These are phyloP conservation scores for Formica aserva DNA, from an alignment of 2,888 invertebrate species.

Conservation along the genomic window DNA sequence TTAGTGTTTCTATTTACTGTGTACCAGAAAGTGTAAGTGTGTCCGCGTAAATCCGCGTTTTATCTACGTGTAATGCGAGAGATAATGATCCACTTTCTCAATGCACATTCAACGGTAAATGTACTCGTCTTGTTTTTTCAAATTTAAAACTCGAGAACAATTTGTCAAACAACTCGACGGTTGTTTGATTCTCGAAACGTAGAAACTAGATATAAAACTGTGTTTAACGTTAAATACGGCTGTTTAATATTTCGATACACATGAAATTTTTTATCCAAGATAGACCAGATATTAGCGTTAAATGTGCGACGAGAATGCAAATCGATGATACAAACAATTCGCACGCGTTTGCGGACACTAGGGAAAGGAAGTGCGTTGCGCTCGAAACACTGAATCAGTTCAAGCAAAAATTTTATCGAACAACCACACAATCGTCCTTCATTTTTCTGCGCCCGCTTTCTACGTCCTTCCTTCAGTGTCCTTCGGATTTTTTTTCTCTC, in stretches of 20 bases:
- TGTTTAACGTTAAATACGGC: background rate
- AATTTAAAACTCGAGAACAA: background rate
- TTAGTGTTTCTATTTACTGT: background rate
- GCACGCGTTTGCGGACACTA: slow-evolving; percentile 61
- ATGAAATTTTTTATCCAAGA: background rate
- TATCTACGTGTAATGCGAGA: background rate
- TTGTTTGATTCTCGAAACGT: background rate
- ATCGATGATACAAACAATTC: slow-evolving; percentile 6
- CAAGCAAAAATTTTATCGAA: slow-evolving; percentile 50
- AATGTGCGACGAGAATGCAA: slow-evolving; percentile 34
- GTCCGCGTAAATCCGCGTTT: background rate
- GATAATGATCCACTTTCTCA: slow-evolving; percentile 26
- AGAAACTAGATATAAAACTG: background rate
- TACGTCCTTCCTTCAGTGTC: slow-evolving; percentile 38
- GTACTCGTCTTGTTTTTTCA: background rate
- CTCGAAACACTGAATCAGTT: slow-evolving; percentile 69
- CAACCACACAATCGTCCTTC: slow-evolving; percentile 57
- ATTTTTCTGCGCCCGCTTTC: slow-evolving; percentile 13
- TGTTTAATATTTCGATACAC: background rate
- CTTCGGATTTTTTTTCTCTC: slow-evolving; percentile 21
- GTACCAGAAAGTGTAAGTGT: background rate
- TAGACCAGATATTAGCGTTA: background rate
- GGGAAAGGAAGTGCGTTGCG: slow-evolving; percentile 65
- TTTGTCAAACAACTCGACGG: background rate
- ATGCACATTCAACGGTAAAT: slow-evolving; percentile 9